These are phyloP conservation scores for Microdon myrmicae DNA, from an alignment of 2,888 invertebrate species.

Conservation along the genomic window DNA sequence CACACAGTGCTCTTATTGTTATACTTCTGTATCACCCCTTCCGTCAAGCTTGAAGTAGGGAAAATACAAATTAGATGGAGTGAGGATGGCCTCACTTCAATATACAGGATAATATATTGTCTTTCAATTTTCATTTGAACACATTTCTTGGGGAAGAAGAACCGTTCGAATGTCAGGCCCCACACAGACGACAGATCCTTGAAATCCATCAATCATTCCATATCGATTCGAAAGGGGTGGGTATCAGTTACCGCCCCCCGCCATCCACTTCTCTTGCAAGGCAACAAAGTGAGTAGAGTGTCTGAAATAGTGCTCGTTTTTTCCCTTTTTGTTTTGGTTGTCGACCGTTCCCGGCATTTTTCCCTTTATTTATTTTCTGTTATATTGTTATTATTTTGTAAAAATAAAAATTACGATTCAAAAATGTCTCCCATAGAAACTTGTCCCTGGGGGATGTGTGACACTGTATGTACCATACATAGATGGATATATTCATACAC, in stretches of 20 bases:
- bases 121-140: conserved; percentile 52
- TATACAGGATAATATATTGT: conserved; percentile 48
- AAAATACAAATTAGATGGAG: conserved; percentile 17
- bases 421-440: too few species aligned
- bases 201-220: conserved; percentile 51
- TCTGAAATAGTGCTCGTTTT: conserved; percentile 14
- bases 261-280: too few species aligned
- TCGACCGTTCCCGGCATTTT: conserved; percentile 60
- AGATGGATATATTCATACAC: conserved; percentile 26
- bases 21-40: neutral
- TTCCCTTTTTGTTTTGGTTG: conserved; percentile 51
- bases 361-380: conserved; percentile 47
- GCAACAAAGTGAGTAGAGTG: too few species aligned
- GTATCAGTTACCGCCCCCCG: too few species aligned
- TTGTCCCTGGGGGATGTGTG: neutral
- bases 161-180: conserved; percentile 29
- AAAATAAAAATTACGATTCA: conserved; percentile 44
- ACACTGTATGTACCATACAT: conserved; percentile 14
- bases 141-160: conserved; percentile 40
- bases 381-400: conserved; percentile 48
- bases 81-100: conserved; percentile 17
- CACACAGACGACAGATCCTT: conserved; percentile 14
- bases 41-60: conserved; percentile 1
- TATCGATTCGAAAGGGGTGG: conserved; percentile 33
- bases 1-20: conserved; percentile 5